Percentiles rank a stretch among this genome's conserved stretches.
Conservation (phyloP, 2,113 vertebrate species). For the Amphilophus citrinellus region DNA sequence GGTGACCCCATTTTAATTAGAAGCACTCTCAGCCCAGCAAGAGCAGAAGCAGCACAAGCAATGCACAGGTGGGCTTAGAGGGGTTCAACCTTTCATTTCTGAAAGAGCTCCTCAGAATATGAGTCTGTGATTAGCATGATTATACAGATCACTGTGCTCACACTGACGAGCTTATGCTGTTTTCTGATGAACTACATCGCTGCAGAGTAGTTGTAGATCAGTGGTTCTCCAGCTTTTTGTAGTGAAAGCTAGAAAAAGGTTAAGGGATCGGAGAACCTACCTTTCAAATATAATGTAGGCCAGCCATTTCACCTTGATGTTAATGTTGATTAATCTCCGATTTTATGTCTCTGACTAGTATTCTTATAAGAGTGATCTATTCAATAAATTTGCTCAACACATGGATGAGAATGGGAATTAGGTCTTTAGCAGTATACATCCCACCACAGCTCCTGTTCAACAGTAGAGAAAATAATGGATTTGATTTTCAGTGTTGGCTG, state of each 20-base stretch:
- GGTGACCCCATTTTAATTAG: constrained; percentile 64
- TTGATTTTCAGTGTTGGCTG: constrained; percentile 4
- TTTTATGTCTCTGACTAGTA: neutral
- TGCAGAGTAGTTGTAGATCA: neutral
- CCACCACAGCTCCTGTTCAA: neutral
- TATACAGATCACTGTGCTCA: constrained; percentile 10
- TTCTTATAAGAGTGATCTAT: too few species aligned
- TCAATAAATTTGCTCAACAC: too few species aligned
- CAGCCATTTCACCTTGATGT: neutral
- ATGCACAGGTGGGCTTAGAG: constrained; percentile 46
- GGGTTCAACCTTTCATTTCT: constrained; percentile 55
- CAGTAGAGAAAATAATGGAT: neutral
- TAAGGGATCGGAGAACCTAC: neutral
- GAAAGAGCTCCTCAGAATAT: constrained; percentile 39
- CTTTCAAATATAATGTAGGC: neutral
- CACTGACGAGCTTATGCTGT: neutral
- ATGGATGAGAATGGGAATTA: neutral
- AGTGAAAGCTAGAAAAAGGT: neutral
- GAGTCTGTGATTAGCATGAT: constrained; percentile 47
- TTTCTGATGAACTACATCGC: neutral
- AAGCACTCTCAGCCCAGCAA: constrained; percentile 6
- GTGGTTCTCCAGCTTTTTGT: neutral
- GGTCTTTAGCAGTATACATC: neutral
- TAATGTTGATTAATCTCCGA: neutral
- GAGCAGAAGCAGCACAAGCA: neutral